Base-by-base conservation (phyloP, 2,888 invertebrate species). In the Hermaeophaga mercurialis region DNA sequence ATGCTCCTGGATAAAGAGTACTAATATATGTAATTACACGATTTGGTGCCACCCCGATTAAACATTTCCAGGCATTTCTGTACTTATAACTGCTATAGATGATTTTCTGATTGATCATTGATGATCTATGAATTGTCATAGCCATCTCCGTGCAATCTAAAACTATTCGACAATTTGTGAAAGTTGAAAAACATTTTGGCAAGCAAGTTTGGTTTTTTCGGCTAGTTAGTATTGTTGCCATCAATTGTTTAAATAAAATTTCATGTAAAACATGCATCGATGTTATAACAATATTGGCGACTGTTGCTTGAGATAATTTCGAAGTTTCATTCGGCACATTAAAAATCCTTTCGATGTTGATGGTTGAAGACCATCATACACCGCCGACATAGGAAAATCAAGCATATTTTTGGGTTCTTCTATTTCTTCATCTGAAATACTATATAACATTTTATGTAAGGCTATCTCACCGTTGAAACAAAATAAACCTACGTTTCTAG, bases 21-120 rank as follows among this genome's bases (percentile, higher is more conserved):
- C 41, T 50, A 1, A 50, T 18, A 33, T 12, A 49, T 1, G 50
- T 50, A 6, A 50, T 41, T 15, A 39, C 39, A 38, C 38, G 39
- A 49, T 49, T 49, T 22, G 48, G 38, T 26, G 26, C 26, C 24
- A 28, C 28, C 12, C 43, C 26, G 1, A 44, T 12, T 8, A 44
- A 26, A 9, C 1, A 12, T 15, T 44, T 24, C 43, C 12, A 26
- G 2, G 43, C 26, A 26, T 24, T 24, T 44, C 26, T 44, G n/a
- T 26, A 2, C 14, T 44, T 44, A 17, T 44, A 44, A 1, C 12
- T 15, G 15, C 41, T 41, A 22, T 41, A 41, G 6, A n/a, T 41
- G n/a, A 9, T 4, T 5, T 22, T 19, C 22, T 44, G 43, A n/a
- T 9, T 44, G 14, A 19, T 11, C 12, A 26, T 15, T 3, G 12